phyloP scores from a whole-genome alignment of 37 sponge, comb jelly and placozoan genomes.

The Halisarca cf. caerulea region DNA sequence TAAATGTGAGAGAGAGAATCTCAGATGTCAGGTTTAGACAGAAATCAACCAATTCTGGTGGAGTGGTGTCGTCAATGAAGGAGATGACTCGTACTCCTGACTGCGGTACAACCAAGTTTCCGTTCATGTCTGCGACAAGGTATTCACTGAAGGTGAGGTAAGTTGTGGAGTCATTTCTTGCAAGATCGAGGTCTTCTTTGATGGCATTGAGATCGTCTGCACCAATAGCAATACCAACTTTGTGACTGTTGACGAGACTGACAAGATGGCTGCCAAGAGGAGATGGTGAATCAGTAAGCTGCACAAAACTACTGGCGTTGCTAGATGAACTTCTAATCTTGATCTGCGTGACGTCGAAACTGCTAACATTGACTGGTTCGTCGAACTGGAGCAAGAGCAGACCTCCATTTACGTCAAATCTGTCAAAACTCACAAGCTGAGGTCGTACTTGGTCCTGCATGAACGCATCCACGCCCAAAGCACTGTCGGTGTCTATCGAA shows the following conservation, averaged over 20 bases:
- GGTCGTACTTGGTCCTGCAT: conserved; percentile 60
- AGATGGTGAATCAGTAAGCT: background rate
- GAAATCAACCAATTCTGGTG: conserved; percentile 43
- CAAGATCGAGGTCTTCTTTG: conserved; percentile 27
- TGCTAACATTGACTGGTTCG: conserved; percentile 80
- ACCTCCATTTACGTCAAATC: conserved; percentile 63
- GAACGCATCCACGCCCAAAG: conserved; percentile 43
- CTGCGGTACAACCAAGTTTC: conserved; percentile 22
- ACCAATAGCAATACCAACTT: conserved; percentile 17
- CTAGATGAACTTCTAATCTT: conserved; percentile 17
- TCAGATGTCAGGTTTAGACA: conserved; percentile 49
- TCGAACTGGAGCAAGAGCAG: conserved; percentile 62
- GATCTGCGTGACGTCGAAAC: conserved; percentile 53
- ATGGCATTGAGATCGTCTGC: conserved; percentile 48
- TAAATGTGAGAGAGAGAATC: conserved; percentile 45
- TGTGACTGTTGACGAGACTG: background rate
- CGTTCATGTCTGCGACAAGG: conserved; percentile 44
- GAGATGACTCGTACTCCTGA: background rate
- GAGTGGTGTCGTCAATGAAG: conserved; percentile 23
- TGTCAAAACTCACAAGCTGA: conserved; percentile 47
- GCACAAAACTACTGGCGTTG: background rate
- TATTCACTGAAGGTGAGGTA: conserved; percentile 37
- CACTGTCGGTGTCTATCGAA: conserved; percentile 40
- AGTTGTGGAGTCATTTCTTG: conserved; percentile 6
- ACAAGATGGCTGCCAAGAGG: conserved; percentile 32